phyloP scores from a whole-genome alignment of 1,140 invertebrate species.

The Cydia strobilella region DNA sequence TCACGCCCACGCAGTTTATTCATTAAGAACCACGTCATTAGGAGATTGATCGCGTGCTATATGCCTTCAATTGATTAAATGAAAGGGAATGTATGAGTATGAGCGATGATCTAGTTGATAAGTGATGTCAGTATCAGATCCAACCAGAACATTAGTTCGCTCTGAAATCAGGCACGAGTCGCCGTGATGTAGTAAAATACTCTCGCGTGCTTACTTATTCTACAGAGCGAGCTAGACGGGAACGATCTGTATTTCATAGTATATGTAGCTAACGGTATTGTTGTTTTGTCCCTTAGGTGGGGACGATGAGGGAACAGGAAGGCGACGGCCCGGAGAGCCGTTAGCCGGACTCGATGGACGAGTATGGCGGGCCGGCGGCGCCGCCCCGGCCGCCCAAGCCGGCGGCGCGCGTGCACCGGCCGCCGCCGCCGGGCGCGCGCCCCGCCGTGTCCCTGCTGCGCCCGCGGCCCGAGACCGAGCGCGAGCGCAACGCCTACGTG shows the following conservation, averaged over 20 bases:
- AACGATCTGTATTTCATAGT: neutral
- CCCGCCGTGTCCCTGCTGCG: slow-evolving; percentile 84
- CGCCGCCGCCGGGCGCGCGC: slow-evolving; percentile 80
- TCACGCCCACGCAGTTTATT: neutral
- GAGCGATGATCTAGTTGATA: slow-evolving; percentile 10
- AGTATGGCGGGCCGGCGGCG: slow-evolving; percentile 83
- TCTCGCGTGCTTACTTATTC: too few relatives aligned
- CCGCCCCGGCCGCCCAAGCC: slow-evolving; percentile 83
- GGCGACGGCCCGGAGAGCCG: slow-evolving; percentile 80
- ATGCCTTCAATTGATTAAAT: slow-evolving; percentile 1
- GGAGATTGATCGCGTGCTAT: slow-evolving; percentile 23
- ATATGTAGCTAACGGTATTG: slow-evolving; percentile 26
- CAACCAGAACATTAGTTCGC: neutral
- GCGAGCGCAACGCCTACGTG: slow-evolving; percentile 91
- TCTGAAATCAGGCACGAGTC: neutral
- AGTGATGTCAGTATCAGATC: neutral
- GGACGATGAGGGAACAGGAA: slow-evolving; percentile 83
- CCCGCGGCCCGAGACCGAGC: slow-evolving; percentile 88
- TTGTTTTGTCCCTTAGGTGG: slow-evolving; percentile 71
- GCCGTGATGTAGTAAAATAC: too few relatives aligned
- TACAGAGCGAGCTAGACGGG: too few relatives aligned
- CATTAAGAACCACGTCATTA: slow-evolving; percentile 17
- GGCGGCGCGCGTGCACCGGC: slow-evolving; percentile 82
- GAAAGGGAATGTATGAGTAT: slow-evolving; percentile 35
- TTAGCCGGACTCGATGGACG: slow-evolving; percentile 78